These are phyloP conservation scores for Ditylenchus weischeri DNA, from an alignment of 2,888 invertebrate species.

Conservation along the genomic window DNA sequence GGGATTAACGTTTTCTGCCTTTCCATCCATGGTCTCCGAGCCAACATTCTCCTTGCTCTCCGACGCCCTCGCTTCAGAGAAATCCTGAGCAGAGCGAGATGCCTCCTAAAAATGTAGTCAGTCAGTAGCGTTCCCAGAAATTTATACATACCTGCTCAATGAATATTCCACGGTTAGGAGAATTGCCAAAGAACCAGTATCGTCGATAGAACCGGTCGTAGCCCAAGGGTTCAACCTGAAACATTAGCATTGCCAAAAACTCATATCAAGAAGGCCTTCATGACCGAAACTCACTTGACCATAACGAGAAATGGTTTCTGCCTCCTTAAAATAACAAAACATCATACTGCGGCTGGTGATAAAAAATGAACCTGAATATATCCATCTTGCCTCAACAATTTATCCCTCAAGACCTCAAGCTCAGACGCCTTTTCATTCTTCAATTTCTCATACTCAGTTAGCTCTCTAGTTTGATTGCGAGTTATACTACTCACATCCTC, in stretches of 20 bases:
- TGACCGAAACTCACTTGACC: not conserved
- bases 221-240: slow-evolving; percentile 31
- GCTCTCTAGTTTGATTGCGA: not conserved
- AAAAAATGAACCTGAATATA: no score
- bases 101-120: slow-evolving; percentile 6
- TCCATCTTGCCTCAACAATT: no score
- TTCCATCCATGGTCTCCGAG: no score
- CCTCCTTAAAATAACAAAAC: no score
- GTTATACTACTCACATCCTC: not conserved
- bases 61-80: not conserved
- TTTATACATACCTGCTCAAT: slow-evolving; percentile 37
- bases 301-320: no score
- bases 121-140: not conserved
- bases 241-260: no score
- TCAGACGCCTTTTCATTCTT: not conserved
- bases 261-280: no score
- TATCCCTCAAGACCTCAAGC: not conserved
- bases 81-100: not conserved
- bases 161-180: slow-evolving; percentile 38
- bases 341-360: no score
- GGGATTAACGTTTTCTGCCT: no score
- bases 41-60: no score
- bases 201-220: slow-evolving; percentile 39
- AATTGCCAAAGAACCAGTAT: slow-evolving; percentile 38
- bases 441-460: not conserved